Base-by-base conservation (phyloP, 2,113 vertebrate species). In the Cinclus cinclus region DNA sequence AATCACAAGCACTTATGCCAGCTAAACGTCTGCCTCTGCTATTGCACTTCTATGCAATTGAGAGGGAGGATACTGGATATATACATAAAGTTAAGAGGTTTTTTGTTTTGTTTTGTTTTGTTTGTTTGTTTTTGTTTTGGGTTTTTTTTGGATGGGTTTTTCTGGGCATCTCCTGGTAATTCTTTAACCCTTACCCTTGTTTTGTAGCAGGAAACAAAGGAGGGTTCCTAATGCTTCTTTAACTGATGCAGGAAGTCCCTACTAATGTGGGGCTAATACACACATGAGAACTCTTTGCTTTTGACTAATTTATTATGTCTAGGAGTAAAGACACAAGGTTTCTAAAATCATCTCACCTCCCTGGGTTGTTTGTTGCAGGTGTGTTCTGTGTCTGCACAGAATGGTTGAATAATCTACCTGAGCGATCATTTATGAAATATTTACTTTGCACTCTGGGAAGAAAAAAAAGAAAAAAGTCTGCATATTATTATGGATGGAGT, bases 351-450 rank as follows among this genome's bases (percentile, higher is more conserved):
- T 84, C 81, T 87, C 23, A 69, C 25, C n/a, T 16, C n/a, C 83
- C 33, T 15, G 6, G 20, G n/a, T 63, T 78, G 31, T 63, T 87
- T 78, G 47, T 83, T 71, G 59, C 41, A 49, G 59, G 21, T 3
- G 0, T 63, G 27, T 79, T 82, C 35, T 56, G 31, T 64, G 31
- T 39, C 76, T 88, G 62, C 70, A n/a, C 64, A 35, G 52, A 75
- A 90, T 52, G 33, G 33, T 65, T 74, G 59, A 68, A 75, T 37
- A 16, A 37, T 88, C 86, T 80, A 77, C 65, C 91, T 82, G 79
- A 80, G 53, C 92, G 58, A 75, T 58, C 8, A 35, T 83, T 94
- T 87, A 90, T 94, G 28, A 97, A 97, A 96, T 90, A 91, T 94
- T 95, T 95, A 70, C 65, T 87, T 93, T 60, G 68, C 47, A 71